Evolutionary conservation across 2,888 invertebrate genomes (phyloP).

Genomic region (Osmoderma eremita): DNA sequence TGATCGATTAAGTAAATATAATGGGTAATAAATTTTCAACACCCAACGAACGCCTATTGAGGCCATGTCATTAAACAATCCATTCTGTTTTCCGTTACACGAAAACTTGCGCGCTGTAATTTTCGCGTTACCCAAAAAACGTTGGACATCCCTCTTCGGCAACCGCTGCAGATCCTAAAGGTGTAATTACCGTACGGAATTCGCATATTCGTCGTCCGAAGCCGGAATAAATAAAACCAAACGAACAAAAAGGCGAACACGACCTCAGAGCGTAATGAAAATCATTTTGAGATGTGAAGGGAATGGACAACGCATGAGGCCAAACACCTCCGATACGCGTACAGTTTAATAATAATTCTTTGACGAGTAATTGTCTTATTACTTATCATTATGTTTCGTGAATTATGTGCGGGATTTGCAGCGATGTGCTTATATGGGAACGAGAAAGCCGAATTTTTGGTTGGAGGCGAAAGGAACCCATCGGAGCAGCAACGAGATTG

Average conservation of each 20-base stretch:
- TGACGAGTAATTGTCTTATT: slow-evolving; percentile 12
- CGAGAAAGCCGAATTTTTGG: background rate
- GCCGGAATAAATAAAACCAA: background rate
- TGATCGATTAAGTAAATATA: no score
- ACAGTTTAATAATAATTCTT: background rate
- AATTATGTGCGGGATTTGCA: background rate
- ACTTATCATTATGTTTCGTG: background rate
- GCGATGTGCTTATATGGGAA: slow-evolving; percentile 1
- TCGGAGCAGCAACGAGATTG: background rate
- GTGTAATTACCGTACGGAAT: slow-evolving; percentile 7
- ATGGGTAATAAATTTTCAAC: no score
- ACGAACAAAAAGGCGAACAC: background rate
- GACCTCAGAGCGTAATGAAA: background rate
- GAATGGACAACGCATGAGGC: background rate
- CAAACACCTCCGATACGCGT: background rate
- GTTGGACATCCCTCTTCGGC: background rate
- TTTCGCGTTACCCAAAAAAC: background rate
- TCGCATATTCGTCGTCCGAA: background rate
- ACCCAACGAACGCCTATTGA: no score
- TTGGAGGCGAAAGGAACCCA: background rate
- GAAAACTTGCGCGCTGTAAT: background rate
- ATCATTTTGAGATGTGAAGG: background rate
- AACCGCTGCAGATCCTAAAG: background rate
- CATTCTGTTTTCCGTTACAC: slow-evolving; percentile 1
- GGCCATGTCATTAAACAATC: no score